phyloP scores from a whole-genome alignment of 2,113 vertebrate species.

The Callorhinus ursinus region DNA sequence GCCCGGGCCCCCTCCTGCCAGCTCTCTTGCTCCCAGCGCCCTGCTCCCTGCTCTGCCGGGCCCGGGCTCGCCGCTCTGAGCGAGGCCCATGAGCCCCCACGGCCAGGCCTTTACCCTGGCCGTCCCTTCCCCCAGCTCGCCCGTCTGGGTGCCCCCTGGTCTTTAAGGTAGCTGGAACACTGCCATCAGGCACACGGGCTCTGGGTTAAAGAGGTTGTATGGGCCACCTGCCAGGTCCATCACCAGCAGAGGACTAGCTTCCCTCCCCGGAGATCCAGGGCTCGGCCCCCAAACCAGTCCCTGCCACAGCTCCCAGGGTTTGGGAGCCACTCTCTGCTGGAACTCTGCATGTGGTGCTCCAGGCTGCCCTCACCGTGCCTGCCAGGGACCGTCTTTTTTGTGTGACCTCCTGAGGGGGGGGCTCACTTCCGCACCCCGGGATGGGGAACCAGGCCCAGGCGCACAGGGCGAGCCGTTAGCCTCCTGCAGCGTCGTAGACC shows the following conservation, averaged over 20 bases:
- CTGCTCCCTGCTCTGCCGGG: background rate
- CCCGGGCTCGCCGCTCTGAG: accelerated
- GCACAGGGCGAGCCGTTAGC: accelerated
- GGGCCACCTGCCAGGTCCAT: accelerated
- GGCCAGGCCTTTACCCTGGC: background rate
- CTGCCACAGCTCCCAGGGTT: background rate
- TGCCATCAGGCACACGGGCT: accelerated
- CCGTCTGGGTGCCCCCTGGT: background rate
- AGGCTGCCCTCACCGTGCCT: background rate
- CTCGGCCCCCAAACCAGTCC: accelerated
- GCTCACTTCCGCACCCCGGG: accelerated
- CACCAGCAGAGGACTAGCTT: background rate
- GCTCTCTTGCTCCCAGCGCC: accelerated
- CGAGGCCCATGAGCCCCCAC: accelerated
- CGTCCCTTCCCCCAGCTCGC: accelerated
- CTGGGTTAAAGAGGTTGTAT: no score
- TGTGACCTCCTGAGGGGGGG: accelerated
- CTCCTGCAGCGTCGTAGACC: accelerated
- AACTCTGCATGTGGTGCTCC: accelerated
- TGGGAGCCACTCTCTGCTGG: accelerated
- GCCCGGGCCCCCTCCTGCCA: accelerated
- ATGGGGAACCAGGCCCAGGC: background rate
- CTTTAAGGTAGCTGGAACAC: accelerated
- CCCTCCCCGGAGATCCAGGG: background rate
- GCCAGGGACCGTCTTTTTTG: accelerated